phyloP scores from a whole-genome alignment of 2,113 vertebrate genomes.

The Sprattus sprattus region DNA sequence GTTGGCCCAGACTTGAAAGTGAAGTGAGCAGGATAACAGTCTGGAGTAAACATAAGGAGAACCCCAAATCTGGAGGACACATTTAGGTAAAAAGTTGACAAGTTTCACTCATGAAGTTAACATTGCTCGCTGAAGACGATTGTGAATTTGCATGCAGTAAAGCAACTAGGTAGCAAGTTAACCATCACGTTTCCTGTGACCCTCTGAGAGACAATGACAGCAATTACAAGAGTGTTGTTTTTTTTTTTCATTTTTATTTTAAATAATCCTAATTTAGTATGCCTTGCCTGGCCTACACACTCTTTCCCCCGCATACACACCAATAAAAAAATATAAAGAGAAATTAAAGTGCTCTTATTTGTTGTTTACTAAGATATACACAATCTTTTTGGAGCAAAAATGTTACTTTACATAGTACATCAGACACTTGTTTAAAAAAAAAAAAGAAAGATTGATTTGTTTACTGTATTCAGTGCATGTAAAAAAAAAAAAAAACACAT shows the following conservation, averaged over 20 bases:
- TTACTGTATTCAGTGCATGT: slow-evolving; percentile 72
- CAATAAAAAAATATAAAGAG: slow-evolving; percentile 56
- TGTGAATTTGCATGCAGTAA: too few species aligned
- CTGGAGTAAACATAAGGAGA: neutral
- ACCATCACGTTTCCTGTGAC: neutral
- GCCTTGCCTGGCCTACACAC: slow-evolving; percentile 18
- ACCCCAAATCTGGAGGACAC: too few species aligned
- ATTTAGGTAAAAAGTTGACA: too few species aligned
- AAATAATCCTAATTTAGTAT: slow-evolving; percentile 18
- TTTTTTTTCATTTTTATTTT: slow-evolving; percentile 20
- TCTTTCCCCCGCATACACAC: slow-evolving; percentile 43
- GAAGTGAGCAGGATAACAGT: neutral
- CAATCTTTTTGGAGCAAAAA: slow-evolving; percentile 63
- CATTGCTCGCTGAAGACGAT: too few species aligned
- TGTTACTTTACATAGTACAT: slow-evolving; percentile 64
- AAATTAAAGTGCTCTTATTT: slow-evolving; percentile 71
- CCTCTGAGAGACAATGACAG: neutral
- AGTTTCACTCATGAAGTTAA: too few species aligned
- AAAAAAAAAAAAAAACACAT: slow-evolving; percentile 60
- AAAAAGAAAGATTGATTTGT: slow-evolving; percentile 58
- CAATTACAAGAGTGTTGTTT: neutral
- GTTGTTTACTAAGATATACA: slow-evolving; percentile 60
- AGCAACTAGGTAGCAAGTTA: too few species aligned
- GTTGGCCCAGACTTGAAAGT: neutral
- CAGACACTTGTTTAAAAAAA: slow-evolving; percentile 58